These are phyloP conservation scores for Nemotelus nigrinus DNA, from an alignment of 2,888 invertebrate species.

Conservation along the genomic window DNA sequence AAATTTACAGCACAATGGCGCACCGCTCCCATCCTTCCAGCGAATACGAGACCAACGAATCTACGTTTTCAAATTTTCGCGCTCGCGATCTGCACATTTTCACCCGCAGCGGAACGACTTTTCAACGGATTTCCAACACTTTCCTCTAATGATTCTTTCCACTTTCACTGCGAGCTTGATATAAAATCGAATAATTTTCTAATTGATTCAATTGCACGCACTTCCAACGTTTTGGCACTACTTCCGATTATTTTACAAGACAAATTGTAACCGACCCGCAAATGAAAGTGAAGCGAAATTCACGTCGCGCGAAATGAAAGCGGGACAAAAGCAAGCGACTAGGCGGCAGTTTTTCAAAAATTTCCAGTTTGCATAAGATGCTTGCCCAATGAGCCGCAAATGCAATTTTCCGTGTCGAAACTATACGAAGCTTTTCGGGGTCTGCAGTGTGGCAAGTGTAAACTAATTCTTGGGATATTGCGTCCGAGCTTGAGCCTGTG, in stretches of 20 bases:
- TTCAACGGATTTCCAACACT: neutral
- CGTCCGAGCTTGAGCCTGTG: conserved; percentile 10
- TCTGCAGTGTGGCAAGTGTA: conserved; percentile 17
- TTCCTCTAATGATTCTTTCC: neutral
- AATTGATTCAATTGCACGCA: conserved; percentile 5
- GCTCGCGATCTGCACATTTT: conserved; percentile 29
- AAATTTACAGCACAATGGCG: conserved; percentile 19
- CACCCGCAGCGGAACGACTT: neutral
- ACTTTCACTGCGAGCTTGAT: neutral
- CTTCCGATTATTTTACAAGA: neutral
- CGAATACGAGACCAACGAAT: conserved; percentile 5
- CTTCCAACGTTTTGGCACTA: conserved; percentile 28
- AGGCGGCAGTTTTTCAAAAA: conserved; percentile 21
- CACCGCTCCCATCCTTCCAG: conserved; percentile 9
- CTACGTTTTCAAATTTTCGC: conserved; percentile 9
- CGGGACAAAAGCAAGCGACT: neutral
- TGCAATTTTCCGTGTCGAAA: conserved; percentile 8
- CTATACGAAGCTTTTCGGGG: conserved; percentile 17
- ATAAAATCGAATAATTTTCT: conserved; percentile 5
- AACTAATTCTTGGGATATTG: conserved; percentile 31
- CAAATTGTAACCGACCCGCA: neutral
- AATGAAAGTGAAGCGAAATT: conserved; percentile 5
- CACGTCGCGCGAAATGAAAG: neutral
- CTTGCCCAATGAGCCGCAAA: neutral
- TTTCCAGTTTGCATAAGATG: neutral